Conservation (phyloP, 2,797 vertebrate genomes). For the Molossus molossus region DNA sequence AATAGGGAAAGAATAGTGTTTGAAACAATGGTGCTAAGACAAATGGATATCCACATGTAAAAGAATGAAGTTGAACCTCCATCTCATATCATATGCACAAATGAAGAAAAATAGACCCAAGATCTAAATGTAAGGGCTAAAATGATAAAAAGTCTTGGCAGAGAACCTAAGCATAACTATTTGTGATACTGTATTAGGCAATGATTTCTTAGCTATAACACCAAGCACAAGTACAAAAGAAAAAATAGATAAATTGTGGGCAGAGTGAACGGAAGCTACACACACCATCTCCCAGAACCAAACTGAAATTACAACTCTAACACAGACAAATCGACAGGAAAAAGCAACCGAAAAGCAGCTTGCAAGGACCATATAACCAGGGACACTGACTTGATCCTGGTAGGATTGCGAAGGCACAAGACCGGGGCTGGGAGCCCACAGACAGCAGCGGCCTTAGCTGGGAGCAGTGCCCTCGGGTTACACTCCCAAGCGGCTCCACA, state of each 20-base stretch:
- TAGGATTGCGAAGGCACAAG: too few species aligned
- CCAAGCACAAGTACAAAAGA: not conserved
- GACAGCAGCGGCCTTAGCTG: too few species aligned
- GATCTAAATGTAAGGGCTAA: not conserved
- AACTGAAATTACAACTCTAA: too few species aligned
- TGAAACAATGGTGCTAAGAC: not conserved
- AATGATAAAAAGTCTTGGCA: not conserved
- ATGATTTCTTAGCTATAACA: not conserved
- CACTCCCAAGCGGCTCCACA: too few species aligned
- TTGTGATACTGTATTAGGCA: not conserved
- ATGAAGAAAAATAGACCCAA: not conserved
- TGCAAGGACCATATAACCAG: too few species aligned
- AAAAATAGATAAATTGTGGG: not conserved
- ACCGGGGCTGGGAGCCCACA: too few species aligned
- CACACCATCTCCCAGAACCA: too few species aligned
- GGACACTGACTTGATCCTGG: too few species aligned
- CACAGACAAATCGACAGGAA: too few species aligned
- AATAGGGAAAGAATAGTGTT: not conserved
- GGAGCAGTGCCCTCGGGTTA: too few species aligned
- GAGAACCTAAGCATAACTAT: not conserved
- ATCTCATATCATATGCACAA: not conserved
- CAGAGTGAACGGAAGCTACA: too few species aligned
- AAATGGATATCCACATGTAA: not conserved
- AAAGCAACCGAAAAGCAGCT: too few species aligned
- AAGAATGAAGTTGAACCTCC: not conserved